A percentile compares a stretch with the other conserved stretches of the same genome.
Evolutionary conservation across 2,888 invertebrate genomes (phyloP).

Genomic region (Masnerella sp.): DNA sequence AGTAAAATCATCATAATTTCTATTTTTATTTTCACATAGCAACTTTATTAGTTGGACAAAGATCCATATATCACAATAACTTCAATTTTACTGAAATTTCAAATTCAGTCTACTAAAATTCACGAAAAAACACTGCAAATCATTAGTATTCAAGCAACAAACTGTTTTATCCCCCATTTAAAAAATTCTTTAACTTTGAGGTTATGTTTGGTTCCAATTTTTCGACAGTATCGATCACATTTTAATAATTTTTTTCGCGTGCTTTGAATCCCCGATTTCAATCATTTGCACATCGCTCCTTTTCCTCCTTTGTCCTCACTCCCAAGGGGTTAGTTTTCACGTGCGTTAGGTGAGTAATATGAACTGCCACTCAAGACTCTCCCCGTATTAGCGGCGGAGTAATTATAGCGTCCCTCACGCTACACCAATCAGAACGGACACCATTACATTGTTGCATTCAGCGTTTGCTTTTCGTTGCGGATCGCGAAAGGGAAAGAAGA

Average conservation of each 20-base stretch:
- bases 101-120: no score
- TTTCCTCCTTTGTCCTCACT: constrained; percentile 38
- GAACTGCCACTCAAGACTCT: constrained; percentile 75
- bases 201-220: no score
- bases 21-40: no score
- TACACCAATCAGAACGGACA: constrained; percentile 11
- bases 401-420: constrained; percentile 66
- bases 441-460: constrained; percentile 21
- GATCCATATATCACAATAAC: no score
- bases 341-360: constrained; percentile 75
- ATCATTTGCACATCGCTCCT: constrained; percentile 25
- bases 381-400: constrained; percentile 74
- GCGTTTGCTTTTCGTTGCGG: constrained; percentile 5
- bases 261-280: background rate
- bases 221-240: background rate
- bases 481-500: constrained; percentile 9
- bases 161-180: no score
- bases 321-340: constrained; percentile 74
- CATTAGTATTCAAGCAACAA: no score
- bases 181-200: no score
- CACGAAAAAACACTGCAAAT: no score
- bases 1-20: no score
- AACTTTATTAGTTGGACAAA: no score
- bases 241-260: background rate
- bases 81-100: no score